These are phyloP conservation scores for Littorina saxatilis DNA, from an alignment of 1,140 invertebrate genomes.

Conservation along the genomic window DNA sequence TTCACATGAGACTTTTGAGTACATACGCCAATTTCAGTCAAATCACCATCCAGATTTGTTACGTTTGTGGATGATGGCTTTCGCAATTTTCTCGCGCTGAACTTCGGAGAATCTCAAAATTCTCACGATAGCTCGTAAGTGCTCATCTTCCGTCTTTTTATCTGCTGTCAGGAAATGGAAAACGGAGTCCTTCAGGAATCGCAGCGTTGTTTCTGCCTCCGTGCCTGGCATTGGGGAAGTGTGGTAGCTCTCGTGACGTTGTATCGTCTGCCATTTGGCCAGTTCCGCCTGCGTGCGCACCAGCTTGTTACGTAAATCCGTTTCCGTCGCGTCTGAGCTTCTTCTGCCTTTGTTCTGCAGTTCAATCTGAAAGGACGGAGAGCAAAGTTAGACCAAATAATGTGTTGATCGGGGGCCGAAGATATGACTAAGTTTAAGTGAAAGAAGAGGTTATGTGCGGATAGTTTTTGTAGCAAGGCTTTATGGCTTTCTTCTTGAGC, in stretches of 20 bases:
- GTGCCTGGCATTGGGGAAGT: slow-evolving; percentile 60
- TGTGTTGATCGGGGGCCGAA: neutral
- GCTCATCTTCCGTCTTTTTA: slow-evolving; percentile 56
- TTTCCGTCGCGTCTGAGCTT: slow-evolving; percentile 45
- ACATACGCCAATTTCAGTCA: too few relatives aligned
- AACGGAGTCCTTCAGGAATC: slow-evolving; percentile 68
- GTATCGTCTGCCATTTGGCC: slow-evolving; percentile 66
- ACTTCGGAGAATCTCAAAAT: slow-evolving; percentile 65
- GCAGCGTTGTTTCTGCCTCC: slow-evolving; percentile 63
- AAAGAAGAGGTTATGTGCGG: too few relatives aligned
- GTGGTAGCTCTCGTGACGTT: slow-evolving; percentile 62
- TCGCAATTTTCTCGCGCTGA: slow-evolving; percentile 62
- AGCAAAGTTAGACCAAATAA: neutral
- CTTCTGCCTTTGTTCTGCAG: slow-evolving; percentile 31
- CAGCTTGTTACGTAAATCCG: slow-evolving; percentile 60
- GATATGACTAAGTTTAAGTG: too few relatives aligned
- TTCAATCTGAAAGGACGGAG: slow-evolving; percentile 49
- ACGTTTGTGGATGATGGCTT: slow-evolving; percentile 40
- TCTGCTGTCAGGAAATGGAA: slow-evolving; percentile 65
- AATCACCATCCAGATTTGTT: slow-evolving; percentile 29
- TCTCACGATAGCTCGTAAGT: slow-evolving; percentile 64
- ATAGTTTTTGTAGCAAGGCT: too few relatives aligned
- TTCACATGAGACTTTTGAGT: too few relatives aligned
- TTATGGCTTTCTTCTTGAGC: too few relatives aligned
- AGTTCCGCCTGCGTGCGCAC: slow-evolving; percentile 62